Percentiles rank a stretch among this genome's conserved stretches.
These are phyloP conservation scores for Linnaemya tessellans DNA, from an alignment of 2,888 invertebrate species.

Conservation along the genomic window DNA sequence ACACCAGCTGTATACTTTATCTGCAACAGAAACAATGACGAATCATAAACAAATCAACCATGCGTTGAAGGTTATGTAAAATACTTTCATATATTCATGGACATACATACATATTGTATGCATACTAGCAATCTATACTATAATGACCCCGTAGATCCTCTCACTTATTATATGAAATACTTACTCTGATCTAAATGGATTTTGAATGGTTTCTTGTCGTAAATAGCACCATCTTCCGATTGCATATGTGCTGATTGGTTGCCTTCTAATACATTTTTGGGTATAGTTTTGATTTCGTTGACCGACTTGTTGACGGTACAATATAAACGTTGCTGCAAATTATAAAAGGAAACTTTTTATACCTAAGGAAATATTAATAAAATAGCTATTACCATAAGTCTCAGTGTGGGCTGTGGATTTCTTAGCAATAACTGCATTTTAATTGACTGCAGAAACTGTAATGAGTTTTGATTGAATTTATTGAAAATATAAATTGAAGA, in stretches of 20 bases:
- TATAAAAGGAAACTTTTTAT: background rate
- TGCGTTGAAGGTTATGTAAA: constrained; percentile 73
- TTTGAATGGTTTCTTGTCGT: constrained; percentile 95
- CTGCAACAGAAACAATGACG: constrained; percentile 78
- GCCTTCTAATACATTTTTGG: constrained; percentile 86
- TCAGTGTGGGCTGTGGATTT: constrained; percentile 3
- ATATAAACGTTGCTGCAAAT: constrained; percentile 68
- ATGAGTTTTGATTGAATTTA: background rate
- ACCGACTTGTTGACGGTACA: constrained; percentile 37
- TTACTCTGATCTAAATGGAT: constrained; percentile 87
- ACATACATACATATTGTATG: no score
- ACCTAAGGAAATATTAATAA: background rate
- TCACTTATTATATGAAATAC: constrained; percentile 38
- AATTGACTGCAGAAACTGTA: background rate
- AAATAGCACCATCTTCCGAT: constrained; percentile 89
- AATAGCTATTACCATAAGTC: constrained; percentile 36
- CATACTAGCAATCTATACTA: no score
- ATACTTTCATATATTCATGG: constrained; percentile 3
- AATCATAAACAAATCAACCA: constrained; percentile 26
- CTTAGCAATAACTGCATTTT: constrained; percentile 33
- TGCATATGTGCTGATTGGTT: constrained; percentile 87
- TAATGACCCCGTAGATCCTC: constrained; percentile 3
- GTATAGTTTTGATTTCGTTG: constrained; percentile 84
- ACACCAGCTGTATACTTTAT: constrained; percentile 95
- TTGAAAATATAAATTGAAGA: background rate